phyloP scores from a whole-genome alignment of 2,113 vertebrate species.

The Agapornis roseicollis region DNA sequence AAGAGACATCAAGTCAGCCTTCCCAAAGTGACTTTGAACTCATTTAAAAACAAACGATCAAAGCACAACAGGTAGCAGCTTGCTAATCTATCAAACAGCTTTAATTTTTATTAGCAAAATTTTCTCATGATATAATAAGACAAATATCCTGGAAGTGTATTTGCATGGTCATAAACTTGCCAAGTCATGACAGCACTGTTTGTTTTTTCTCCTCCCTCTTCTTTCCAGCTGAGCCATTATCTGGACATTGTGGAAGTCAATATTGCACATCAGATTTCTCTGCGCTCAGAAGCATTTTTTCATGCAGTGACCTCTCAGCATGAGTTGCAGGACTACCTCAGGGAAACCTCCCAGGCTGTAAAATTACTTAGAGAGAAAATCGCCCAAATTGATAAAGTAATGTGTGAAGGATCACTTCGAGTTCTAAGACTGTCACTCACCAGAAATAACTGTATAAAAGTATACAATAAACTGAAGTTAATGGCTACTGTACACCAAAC shows the following conservation, averaged over 20 bases:
- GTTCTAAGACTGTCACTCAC: conserved; percentile 86
- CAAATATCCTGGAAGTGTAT: background rate
- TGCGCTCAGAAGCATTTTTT: conserved; percentile 98
- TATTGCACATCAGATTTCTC: conserved; percentile 97
- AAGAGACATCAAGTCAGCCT: background rate
- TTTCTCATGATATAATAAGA: rapidly evolving
- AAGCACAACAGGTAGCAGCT: background rate
- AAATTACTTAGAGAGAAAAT: conserved; percentile 89
- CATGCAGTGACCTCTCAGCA: conserved; percentile 99
- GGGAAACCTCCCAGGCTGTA: conserved; percentile 90
- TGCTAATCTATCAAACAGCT: background rate
- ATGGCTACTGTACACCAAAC: conserved; percentile 99
- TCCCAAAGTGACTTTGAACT: background rate
- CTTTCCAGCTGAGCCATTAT: conserved; percentile 92
- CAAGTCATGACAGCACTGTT: background rate
- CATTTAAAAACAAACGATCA: background rate
- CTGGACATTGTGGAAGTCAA: conserved; percentile 98
- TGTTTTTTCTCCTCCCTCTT: background rate
- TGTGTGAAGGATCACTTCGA: conserved; percentile 90
- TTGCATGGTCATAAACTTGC: background rate
- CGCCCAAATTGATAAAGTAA: conserved; percentile 87
- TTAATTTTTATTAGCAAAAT: background rate
- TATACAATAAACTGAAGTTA: conserved; percentile 93
- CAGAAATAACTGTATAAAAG: conserved; percentile 89
- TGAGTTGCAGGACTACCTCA: conserved; percentile 96